These are phyloP conservation scores for Macropis europaea DNA, from an alignment of 2,888 invertebrate species.

Conservation along the genomic window DNA sequence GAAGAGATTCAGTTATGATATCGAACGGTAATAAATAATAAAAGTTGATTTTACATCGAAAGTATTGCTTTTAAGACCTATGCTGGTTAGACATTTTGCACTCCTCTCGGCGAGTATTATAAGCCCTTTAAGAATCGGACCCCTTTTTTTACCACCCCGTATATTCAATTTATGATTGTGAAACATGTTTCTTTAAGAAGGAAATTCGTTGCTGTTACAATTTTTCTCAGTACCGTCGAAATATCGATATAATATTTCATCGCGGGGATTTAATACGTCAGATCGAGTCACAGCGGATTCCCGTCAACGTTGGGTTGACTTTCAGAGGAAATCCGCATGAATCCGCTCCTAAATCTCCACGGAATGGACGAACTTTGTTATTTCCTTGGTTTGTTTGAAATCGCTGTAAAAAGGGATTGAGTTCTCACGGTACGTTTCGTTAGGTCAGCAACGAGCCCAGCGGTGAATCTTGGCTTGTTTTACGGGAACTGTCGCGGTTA, in stretches of 20 bases:
- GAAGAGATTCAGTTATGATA: too few species aligned
- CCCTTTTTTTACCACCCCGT: too few species aligned
- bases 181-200: too few species aligned
- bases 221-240: background rate
- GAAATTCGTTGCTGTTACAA: too few species aligned
- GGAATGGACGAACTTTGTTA: background rate
- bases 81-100: too few species aligned
- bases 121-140: too few species aligned
- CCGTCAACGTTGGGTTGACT: background rate
- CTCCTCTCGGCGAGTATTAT: too few species aligned
- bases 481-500: conserved; percentile 36
- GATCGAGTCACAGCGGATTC: background rate
- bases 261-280: background rate
- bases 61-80: too few species aligned
- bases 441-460: conserved; percentile 32
- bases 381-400: conserved; percentile 10
- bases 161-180: too few species aligned
- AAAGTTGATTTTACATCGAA: too few species aligned
- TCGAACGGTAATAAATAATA: too few species aligned
- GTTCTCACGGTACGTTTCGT: conserved; percentile 38
- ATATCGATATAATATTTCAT: too few species aligned
- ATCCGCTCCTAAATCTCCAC: conserved; percentile 2
- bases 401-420: conserved; percentile 34
- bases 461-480: conserved; percentile 46
- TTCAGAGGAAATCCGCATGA: background rate